A percentile compares a stretch with the other conserved stretches of the same genome.
Evolutionary conservation across 1,140 invertebrate species (phyloP).

Genomic region (Aphaenogaster ashmeadi): DNA sequence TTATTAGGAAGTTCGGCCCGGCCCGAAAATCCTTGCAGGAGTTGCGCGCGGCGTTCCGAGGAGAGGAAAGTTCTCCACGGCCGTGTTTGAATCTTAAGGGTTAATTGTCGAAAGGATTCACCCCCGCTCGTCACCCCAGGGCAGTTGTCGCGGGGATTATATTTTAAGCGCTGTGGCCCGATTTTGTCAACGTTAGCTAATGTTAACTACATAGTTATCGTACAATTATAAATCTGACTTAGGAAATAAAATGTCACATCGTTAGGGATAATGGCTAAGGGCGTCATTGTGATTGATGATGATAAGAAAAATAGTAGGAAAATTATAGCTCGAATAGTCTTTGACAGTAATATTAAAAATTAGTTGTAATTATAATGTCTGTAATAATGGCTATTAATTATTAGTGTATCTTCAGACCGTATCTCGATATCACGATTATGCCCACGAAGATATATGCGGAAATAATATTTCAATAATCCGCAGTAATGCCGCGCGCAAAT

Average conservation of each 20-base stretch:
- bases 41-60: not conserved
- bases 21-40: slow-evolving; percentile 52
- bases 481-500: slow-evolving; percentile 26
- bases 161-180: not conserved
- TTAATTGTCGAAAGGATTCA: slow-evolving; percentile 64
- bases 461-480: slow-evolving; percentile 52
- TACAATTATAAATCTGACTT: not conserved
- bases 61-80: slow-evolving; percentile 22
- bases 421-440: not conserved
- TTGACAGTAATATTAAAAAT: not conserved
- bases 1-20: slow-evolving; percentile 64
- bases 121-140: too few species aligned
- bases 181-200: slow-evolving; percentile 24
- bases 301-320: not conserved
- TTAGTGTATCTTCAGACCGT: not conserved
- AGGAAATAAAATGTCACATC: not conserved
- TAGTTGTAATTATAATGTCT: not conserved
- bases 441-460: slow-evolving; percentile 27
- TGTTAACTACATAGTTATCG: not conserved
- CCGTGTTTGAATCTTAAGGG: slow-evolving; percentile 17
- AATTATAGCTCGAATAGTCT: not conserved
- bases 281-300: not conserved
- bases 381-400: not conserved
- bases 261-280: not conserved
- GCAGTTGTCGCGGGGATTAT: slow-evolving; percentile 27